Conservation (phyloP, 2,797 vertebrate genomes). For the Halcyon chelicuti region DNA sequence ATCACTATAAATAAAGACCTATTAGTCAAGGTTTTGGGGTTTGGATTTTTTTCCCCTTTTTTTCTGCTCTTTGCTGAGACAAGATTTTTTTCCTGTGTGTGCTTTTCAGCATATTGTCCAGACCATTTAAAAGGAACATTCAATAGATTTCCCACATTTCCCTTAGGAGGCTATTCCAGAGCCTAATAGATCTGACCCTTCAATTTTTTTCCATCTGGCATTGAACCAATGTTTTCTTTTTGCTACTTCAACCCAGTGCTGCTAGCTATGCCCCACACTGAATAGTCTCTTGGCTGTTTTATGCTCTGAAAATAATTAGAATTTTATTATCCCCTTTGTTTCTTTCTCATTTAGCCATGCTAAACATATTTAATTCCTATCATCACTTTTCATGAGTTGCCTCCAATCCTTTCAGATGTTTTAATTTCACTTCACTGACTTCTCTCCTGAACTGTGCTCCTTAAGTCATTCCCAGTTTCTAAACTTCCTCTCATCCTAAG, state of each 20-base stretch:
- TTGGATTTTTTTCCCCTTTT: neutral
- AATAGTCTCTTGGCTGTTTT: neutral
- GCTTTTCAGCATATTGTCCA: neutral
- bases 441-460: neutral
- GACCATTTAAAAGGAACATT: neutral
- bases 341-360: neutral
- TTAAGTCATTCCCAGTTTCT: neutral
- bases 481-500: neutral
- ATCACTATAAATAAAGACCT: neutral
- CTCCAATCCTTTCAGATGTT: neutral
- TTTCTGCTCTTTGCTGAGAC: neutral
- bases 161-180: neutral
- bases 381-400: neutral
- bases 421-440: conserved; percentile 8
- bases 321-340: neutral
- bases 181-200: neutral
- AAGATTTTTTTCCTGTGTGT: neutral
- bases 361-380: neutral
- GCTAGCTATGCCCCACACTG: neutral
- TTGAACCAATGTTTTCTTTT: neutral
- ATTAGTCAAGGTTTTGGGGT: neutral
- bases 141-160: neutral
- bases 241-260: neutral
- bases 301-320: neutral
- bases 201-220: neutral